Percentiles rank a stretch among this genome's conserved stretches.
These are phyloP conservation scores for Trichopoda pennipes DNA, from an alignment of 2,888 invertebrate species.

Conservation along the genomic window DNA sequence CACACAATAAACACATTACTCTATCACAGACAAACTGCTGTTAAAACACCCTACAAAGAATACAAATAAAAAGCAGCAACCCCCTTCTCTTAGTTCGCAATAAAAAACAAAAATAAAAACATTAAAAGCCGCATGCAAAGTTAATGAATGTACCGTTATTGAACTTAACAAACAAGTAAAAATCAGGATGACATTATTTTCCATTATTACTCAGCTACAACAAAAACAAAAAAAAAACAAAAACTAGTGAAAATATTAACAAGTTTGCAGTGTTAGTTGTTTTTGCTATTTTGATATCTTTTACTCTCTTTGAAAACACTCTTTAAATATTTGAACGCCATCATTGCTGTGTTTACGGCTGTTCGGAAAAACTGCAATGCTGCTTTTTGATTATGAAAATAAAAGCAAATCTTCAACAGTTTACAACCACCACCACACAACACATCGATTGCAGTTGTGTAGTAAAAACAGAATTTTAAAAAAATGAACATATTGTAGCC, in stretches of 20 bases:
- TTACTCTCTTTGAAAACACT: too few relatives aligned
- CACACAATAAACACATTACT: constrained; percentile 12
- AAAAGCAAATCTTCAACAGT: neutral
- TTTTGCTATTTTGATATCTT: neutral
- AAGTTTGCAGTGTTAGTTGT: neutral
- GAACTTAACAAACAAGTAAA: constrained; percentile 24
- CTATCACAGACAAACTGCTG: constrained; percentile 27
- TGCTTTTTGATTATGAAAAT: constrained; percentile 20
- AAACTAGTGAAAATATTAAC: neutral
- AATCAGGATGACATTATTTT: constrained; percentile 40
- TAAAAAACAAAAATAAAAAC: neutral
- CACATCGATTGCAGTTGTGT: neutral
- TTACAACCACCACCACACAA: constrained; percentile 22
- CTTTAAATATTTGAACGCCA: constrained; percentile 6
- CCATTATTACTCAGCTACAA: constrained; percentile 35
- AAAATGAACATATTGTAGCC: constrained; percentile 11
- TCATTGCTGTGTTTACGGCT: neutral
- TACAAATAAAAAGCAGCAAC: constrained; percentile 35
- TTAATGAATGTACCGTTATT: constrained; percentile 41
- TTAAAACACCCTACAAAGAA: constrained; percentile 29
- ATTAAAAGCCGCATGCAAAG: constrained; percentile 49
- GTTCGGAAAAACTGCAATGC: constrained; percentile 49
- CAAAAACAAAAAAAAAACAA: neutral
- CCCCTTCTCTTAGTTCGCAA: constrained; percentile 33
- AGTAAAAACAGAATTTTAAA: neutral